A percentile compares a stretch with the other conserved stretches of the same genome.
Conservation (phyloP, 2,888 invertebrate genomes). For the Hanleya hanleyi region DNA sequence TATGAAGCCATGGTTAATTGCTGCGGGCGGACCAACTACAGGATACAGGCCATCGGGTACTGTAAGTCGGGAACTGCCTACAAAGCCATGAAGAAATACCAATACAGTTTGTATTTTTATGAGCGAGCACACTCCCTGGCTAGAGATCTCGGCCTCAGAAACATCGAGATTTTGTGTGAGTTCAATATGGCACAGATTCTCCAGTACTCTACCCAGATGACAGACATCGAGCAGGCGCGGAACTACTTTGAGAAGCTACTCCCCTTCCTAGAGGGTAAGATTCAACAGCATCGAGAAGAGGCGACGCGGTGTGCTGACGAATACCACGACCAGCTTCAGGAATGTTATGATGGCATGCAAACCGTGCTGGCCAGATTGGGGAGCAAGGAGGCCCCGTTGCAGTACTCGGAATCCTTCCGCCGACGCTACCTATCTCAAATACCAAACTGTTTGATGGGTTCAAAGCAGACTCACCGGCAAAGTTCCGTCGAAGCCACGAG, state of each 20-base stretch:
- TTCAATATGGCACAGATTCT: constrained; percentile 64
- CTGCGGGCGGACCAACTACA: constrained; percentile 19
- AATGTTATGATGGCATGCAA: constrained; percentile 67
- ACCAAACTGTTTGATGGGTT: constrained; percentile 36
- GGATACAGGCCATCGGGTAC: constrained; percentile 48
- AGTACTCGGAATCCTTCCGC: constrained; percentile 63
- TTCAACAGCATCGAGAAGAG: constrained; percentile 58
- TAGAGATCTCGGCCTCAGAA: constrained; percentile 53
- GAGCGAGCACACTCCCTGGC: constrained; percentile 55
- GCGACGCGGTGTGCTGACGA: constrained; percentile 59
- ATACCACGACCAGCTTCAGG: constrained; percentile 52
- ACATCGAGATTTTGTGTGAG: constrained; percentile 57
- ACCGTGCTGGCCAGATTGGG: constrained; percentile 58
- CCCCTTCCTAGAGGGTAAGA: constrained; percentile 53
- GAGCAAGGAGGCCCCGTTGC: constrained; percentile 60
- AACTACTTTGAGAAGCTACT: constrained; percentile 56
- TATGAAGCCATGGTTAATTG: constrained; percentile 40
- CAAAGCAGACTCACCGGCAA: constrained; percentile 33
- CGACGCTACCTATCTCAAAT: constrained; percentile 50
- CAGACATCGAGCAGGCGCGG: constrained; percentile 61
- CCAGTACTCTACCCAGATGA: constrained; percentile 60
- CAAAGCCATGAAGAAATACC: constrained; percentile 49
- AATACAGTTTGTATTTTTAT: constrained; percentile 62
- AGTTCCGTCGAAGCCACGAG: constrained; percentile 21
- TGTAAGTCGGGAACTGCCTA: constrained; percentile 65